Base-by-base conservation (phyloP, 2,113 vertebrate genomes). In the Poicephalus gulielmi region DNA sequence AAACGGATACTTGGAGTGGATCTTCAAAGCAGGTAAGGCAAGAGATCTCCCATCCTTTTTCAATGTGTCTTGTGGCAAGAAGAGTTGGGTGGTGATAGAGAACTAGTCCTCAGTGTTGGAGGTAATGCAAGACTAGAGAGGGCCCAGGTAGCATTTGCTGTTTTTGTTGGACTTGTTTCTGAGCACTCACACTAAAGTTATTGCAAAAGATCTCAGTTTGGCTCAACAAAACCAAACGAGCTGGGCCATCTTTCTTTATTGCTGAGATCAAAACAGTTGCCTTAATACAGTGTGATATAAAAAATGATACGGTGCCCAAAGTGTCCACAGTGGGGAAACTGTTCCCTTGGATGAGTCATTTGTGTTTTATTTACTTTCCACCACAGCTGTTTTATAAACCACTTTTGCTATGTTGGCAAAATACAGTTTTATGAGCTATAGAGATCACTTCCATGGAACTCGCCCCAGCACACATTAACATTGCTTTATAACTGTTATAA, bases 1-100 rank as follows among this genome's bases (percentile, higher is more conserved):
- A 33, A 99, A 99, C 0, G 99, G 99, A 0, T 99, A 99, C 97
- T 97, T 99, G 95, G 99, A 99, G 95, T 99, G 99, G 99, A 99
- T 99, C 96, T 99, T 99, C 96, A 99, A 99, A 98, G 99, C 99
- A 71, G 99, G 99, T 99, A 75, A 98, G 98, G 59, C 69, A 4
- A 69, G 43, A 37, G 4, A 4, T 1, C 49, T 30, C 25, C 33
- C 4, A 4, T 5, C 28, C 23, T 14, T 25, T 7, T 5, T 33
- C 50, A 3, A 0, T 6, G 5, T 19, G 37, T 27, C 55, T 4
- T 20, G 70, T 86, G 91, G 16, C n/a, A 17, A 5, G 6, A 3
- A 13, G 25, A 52, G 16, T 3, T 35, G 55, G 66, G 3, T 18
- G 77, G 5, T n/a, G 69, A 30, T 17, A 44, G 49, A 44, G 25